These are phyloP conservation scores for Euglossa dilemma DNA, from an alignment of 1,140 invertebrate genomes.

Conservation along the genomic window DNA sequence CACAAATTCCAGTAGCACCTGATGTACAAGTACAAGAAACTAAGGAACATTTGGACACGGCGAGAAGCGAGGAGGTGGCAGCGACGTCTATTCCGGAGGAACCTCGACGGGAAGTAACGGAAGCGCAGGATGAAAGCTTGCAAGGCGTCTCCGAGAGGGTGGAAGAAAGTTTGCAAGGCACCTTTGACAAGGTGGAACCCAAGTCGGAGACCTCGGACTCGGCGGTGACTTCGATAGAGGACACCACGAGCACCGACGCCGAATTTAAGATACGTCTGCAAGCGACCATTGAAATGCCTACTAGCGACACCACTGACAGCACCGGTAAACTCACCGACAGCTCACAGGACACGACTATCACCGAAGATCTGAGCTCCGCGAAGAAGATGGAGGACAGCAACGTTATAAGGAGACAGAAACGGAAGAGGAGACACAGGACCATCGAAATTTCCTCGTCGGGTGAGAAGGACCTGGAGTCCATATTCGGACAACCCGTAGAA, in stretches of 20 bases:
- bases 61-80: neutral
- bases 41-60: neutral
- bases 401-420: constrained; percentile 39
- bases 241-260: constrained; percentile 67
- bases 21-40: constrained; percentile 66
- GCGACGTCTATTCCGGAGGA: neutral
- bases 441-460: constrained; percentile 35
- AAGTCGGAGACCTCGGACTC: constrained; percentile 40
- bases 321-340: constrained; percentile 47
- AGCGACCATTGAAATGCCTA: constrained; percentile 76
- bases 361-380: constrained; percentile 57
- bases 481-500: constrained; percentile 57
- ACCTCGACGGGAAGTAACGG: neutral
- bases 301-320: constrained; percentile 67
- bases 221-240: constrained; percentile 52
- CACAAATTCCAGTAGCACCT: constrained; percentile 63
- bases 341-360: constrained; percentile 66
- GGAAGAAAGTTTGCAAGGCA: too few species aligned
- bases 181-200: neutral
- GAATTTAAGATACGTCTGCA: constrained; percentile 77
- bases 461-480: constrained; percentile 45
- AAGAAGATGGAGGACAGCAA: neutral
- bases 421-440: constrained; percentile 63
- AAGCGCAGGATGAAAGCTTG: neutral
- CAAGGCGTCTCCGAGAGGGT: neutral